phyloP scores from a whole-genome alignment of 2,113 vertebrate species.

The Nanorana parkeri region DNA sequence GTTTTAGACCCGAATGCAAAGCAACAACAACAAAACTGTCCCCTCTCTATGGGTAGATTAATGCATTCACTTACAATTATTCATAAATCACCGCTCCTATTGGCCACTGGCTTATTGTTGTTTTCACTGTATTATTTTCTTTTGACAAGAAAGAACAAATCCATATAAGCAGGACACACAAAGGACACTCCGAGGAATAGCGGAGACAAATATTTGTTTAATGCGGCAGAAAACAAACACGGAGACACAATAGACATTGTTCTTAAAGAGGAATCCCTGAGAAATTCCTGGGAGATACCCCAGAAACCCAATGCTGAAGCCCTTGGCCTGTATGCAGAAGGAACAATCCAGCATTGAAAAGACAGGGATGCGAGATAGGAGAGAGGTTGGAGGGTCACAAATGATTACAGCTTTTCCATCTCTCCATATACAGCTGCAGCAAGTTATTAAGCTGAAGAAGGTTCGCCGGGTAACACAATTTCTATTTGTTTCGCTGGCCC shows the following conservation, averaged over 20 bases:
- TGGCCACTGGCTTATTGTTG: not conserved
- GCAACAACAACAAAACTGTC: not conserved
- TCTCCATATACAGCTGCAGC: not conserved
- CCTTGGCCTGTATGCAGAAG: not conserved
- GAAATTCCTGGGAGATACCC: not conserved
- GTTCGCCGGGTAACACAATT: not conserved
- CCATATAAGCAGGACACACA: not conserved
- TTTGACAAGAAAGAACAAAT: not conserved
- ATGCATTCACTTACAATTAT: not conserved
- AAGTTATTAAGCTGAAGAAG: not conserved
- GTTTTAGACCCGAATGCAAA: not conserved
- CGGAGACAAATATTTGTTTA: not conserved
- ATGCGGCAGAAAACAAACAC: not conserved
- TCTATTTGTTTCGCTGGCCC: conserved; percentile 14
- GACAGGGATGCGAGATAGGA: too few species aligned
- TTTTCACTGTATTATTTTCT: not conserved
- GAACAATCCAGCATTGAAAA: too few species aligned
- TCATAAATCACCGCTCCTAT: not conserved
- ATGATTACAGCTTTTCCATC: not conserved
- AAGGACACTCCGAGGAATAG: not conserved
- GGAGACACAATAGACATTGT: not conserved
- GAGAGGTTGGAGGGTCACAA: too few species aligned
- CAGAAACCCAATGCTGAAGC: too few species aligned
- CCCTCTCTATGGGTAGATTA: not conserved
- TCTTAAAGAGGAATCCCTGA: not conserved